Evolutionary conservation across 2,888 invertebrate species (phyloP), one percentile per base, ranked within the genome.

Genomic region (Cremastobaeus sp.): DNA sequence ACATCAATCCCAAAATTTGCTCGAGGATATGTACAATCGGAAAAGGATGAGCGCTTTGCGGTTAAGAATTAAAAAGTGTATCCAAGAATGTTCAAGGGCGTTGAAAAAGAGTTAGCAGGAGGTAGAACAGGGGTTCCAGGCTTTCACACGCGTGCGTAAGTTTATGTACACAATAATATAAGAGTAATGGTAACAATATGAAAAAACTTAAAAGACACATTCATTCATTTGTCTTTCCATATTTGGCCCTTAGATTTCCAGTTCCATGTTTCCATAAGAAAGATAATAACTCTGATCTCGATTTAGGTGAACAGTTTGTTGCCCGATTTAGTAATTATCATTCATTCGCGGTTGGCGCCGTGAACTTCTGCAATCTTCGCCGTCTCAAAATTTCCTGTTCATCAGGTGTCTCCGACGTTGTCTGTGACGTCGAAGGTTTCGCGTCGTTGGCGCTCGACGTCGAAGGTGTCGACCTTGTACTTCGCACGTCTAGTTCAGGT

Each of bases 281-380:
- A 71, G 39, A 50, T 62, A 34, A 45, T 41, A 20, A 45, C 34
- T 20, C 25, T 9, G 30, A 25, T 17, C 11, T 20, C 32, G 4
- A 32, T 41, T 28, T 21, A 6, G 28, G 18, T 11, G 15, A 35
- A 21, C 11, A 64, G 35, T 39, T 30, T 18, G 14, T 48, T 50
- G 25, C 3, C 2, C 20, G 17, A 14, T 30, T 8, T 30, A 1
- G 17, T n/a, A 17, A n/a, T 45, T 8, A 21, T 72, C 72, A 75
- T 34, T 73, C 73, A 15, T 64, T 11, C 20, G 47, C 21, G 0
- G 65, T 8, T 28, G 60, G 47, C 6, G 50, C 68, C 43, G 83
- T 80, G 76, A 94, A 95, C 89, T 93, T 93, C 88, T 93, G 92
- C 86, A 95, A 89, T 88, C 95, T 91, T 85, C 94, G 91, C 89